These are phyloP conservation scores for Melieria crassipennis DNA, from an alignment of 2,888 invertebrate species.

Conservation along the genomic window DNA sequence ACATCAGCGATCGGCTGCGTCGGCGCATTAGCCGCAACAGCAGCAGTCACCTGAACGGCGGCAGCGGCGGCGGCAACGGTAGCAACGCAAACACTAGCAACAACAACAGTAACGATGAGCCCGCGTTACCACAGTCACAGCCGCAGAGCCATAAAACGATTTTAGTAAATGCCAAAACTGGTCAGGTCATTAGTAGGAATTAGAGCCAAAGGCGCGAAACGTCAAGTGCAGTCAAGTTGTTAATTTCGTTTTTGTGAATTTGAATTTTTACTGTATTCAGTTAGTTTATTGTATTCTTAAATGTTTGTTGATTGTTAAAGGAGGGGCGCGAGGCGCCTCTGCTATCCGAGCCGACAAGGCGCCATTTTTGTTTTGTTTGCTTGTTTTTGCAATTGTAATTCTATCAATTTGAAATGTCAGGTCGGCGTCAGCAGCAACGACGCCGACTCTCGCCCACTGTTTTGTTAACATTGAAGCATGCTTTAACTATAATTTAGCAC, in stretches of 20 bases:
- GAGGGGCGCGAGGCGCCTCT: background rate
- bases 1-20: slow-evolving; percentile 60
- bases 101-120: slow-evolving; percentile 35
- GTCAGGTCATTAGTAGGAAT: slow-evolving; percentile 64
- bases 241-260: slow-evolving; percentile 37
- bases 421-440: too few species aligned
- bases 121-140: slow-evolving; percentile 36
- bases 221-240: slow-evolving; percentile 15
- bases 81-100: slow-evolving; percentile 26
- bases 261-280: slow-evolving; percentile 1
- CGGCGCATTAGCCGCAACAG: slow-evolving; percentile 55
- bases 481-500: too few species aligned
- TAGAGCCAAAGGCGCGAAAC: slow-evolving; percentile 41
- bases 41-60: slow-evolving; percentile 44
- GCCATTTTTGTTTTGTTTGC: slow-evolving; percentile 1
- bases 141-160: slow-evolving; percentile 60
- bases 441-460: too few species aligned
- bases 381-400: slow-evolving; percentile 8
- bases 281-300: slow-evolving; percentile 19
- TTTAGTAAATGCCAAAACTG: slow-evolving; percentile 65
- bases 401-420: too few species aligned
- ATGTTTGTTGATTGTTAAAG: background rate
- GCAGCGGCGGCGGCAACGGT: slow-evolving; percentile 33
- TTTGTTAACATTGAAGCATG: too few species aligned
- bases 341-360: background rate